These are phyloP conservation scores for Popillia japonica DNA, from an alignment of 1,140 invertebrate species.

Conservation along the genomic window DNA sequence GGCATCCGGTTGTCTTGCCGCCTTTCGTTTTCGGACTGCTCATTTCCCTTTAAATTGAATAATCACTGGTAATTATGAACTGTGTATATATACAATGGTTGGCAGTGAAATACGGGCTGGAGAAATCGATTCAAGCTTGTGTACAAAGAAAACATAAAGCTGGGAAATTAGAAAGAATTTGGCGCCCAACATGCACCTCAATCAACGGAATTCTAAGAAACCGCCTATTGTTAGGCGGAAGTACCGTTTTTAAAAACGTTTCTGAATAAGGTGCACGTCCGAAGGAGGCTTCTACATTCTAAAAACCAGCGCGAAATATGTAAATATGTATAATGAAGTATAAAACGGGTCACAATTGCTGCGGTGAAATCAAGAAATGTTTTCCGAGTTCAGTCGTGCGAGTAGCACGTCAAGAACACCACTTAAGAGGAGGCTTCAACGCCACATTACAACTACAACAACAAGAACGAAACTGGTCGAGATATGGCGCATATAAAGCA, in stretches of 20 bases:
- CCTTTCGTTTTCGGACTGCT: not conserved
- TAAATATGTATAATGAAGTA: slow-evolving; percentile 33
- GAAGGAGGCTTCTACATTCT: not conserved
- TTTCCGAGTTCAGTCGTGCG: slow-evolving; percentile 15
- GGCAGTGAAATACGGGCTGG: too few relatives aligned
- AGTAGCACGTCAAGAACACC: slow-evolving; percentile 16
- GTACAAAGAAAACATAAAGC: too few relatives aligned
- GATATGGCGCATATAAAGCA: slow-evolving; percentile 9
- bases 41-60: slow-evolving; percentile 9
- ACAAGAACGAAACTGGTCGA: not conserved
- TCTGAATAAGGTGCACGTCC: not conserved
- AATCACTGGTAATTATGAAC: slow-evolving; percentile 1
- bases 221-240: not conserved
- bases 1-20: too few relatives aligned
- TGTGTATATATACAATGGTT: too few relatives aligned
- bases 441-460: not conserved
- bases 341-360: slow-evolving; percentile 19
- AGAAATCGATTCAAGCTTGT: too few relatives aligned
- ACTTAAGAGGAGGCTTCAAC: slow-evolving; percentile 11
- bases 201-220: too few relatives aligned
- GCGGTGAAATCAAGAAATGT: slow-evolving; percentile 26
- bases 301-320: slow-evolving; percentile 18
- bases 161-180: too few relatives aligned
- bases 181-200: too few relatives aligned
- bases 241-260: not conserved